Percentiles rank a stretch among this genome's conserved stretches.
Evolutionary conservation across 2,888 invertebrate species (phyloP).

Genomic region (Cerceris ruficornis): DNA sequence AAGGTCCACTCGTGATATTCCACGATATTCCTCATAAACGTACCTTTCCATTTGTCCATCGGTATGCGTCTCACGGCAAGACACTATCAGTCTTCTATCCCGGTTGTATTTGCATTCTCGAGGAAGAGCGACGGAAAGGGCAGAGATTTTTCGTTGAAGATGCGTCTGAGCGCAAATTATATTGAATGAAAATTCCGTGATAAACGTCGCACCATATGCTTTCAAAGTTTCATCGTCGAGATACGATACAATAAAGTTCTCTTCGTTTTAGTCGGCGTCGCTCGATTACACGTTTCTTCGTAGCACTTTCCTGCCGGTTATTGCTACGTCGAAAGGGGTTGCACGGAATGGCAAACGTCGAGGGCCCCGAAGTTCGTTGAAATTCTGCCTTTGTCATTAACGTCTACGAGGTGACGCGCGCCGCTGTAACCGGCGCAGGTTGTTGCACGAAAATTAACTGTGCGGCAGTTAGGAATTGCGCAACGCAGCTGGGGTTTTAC

Average conservation of each 20-base stretch:
- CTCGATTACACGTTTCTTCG: neutral
- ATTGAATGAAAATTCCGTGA: no score
- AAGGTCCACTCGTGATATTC: slow-evolving; percentile 29
- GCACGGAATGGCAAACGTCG: neutral
- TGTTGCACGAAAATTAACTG: slow-evolving; percentile 63
- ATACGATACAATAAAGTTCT: no score
- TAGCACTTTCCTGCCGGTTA: neutral
- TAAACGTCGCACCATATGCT: no score
- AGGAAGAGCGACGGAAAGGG: no score
- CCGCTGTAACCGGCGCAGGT: slow-evolving; percentile 25
- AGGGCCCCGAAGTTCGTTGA: slow-evolving; percentile 27
- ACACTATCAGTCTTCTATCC: neutral
- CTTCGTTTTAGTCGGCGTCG: slow-evolving; percentile 10
- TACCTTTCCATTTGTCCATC: slow-evolving; percentile 1
- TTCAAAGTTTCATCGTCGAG: no score
- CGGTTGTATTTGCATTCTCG: neutral
- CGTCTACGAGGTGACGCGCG: slow-evolving; percentile 37
- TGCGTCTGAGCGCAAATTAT: no score
- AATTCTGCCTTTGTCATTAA: slow-evolving; percentile 51
- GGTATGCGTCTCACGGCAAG: neutral
- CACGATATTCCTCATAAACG: slow-evolving; percentile 43
- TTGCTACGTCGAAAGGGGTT: neutral
- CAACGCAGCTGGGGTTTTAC: slow-evolving; percentile 64
- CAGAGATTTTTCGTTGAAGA: no score
- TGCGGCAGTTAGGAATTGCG: slow-evolving; percentile 50